These are phyloP conservation scores for Hetaerina americana DNA, from an alignment of 1,140 invertebrate genomes.

Conservation along the genomic window DNA sequence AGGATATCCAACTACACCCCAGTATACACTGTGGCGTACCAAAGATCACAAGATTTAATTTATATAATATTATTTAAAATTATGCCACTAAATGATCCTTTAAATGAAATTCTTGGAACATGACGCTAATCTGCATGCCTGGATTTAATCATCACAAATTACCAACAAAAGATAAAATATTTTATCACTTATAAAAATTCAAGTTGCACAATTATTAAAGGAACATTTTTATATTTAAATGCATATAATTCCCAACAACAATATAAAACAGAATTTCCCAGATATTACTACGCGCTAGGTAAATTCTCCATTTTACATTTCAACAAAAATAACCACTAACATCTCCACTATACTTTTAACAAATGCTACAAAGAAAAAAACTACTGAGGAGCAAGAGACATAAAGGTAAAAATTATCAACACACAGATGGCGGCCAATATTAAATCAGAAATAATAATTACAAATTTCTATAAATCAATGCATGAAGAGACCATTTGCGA, in stretches of 20 bases:
- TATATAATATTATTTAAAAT: not conserved
- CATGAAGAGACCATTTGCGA: not conserved
- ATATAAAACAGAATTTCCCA: not conserved
- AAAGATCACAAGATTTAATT: not conserved
- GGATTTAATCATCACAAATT: not conserved
- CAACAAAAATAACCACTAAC: not conserved
- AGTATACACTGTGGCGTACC: too few species aligned
- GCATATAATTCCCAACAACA: not conserved
- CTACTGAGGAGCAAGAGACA: not conserved
- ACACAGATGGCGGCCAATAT: too few species aligned
- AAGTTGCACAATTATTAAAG: not conserved
- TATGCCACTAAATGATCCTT: not conserved
- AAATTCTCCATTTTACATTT: too few species aligned
- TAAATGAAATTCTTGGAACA: not conserved
- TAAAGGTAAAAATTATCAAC: not conserved
- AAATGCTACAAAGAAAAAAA: not conserved
- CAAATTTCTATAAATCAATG: not conserved
- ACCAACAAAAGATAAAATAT: not conserved
- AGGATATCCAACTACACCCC: too few species aligned
- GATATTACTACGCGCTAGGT: too few species aligned
- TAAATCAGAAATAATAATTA: too few species aligned
- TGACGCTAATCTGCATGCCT: not conserved
- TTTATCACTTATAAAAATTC: not conserved
- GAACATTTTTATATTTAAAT: not conserved
- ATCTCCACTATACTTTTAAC: not conserved